These are phyloP conservation scores for Sinocyclocheilus anophthalmus DNA, from an alignment of 2,113 vertebrate genomes.

Conservation along the genomic window DNA sequence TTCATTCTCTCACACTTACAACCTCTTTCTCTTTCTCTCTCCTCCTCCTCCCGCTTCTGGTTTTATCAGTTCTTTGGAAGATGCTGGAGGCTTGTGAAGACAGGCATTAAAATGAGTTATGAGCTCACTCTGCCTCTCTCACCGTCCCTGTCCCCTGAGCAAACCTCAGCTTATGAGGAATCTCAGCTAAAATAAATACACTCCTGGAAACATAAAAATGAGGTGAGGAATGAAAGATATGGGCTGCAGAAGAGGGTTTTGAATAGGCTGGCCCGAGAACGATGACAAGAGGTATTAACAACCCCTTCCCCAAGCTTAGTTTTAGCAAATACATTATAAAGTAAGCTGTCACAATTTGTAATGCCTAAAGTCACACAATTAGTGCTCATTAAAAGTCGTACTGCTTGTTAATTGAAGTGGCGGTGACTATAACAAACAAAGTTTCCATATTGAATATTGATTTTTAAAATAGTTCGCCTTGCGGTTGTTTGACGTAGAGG, in stretches of 20 bases:
- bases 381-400: slow-evolving; percentile 7
- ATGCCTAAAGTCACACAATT: slow-evolving; percentile 10
- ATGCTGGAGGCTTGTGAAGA: slow-evolving; percentile 56
- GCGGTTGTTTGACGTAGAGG: background rate
- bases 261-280: background rate
- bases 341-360: background rate
- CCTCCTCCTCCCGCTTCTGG: slow-evolving; percentile 12
- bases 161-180: slow-evolving; percentile 58
- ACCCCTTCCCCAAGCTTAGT: background rate
- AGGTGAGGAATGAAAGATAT: slow-evolving; percentile 23
- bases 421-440: background rate
- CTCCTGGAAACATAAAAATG: slow-evolving; percentile 57
- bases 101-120: slow-evolving; percentile 61
- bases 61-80: slow-evolving; percentile 43
- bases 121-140: slow-evolving; percentile 54
- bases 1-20: background rate
- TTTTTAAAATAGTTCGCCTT: background rate
- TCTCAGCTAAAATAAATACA: slow-evolving; percentile 62
- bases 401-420: background rate
- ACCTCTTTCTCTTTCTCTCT: slow-evolving; percentile 6
- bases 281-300: background rate
- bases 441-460: background rate
- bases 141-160: slow-evolving; percentile 56
- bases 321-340: background rate
- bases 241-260: background rate